Evolutionary conservation across 2,888 invertebrate species (phyloP).

Genomic region (Campoplex nolae): DNA sequence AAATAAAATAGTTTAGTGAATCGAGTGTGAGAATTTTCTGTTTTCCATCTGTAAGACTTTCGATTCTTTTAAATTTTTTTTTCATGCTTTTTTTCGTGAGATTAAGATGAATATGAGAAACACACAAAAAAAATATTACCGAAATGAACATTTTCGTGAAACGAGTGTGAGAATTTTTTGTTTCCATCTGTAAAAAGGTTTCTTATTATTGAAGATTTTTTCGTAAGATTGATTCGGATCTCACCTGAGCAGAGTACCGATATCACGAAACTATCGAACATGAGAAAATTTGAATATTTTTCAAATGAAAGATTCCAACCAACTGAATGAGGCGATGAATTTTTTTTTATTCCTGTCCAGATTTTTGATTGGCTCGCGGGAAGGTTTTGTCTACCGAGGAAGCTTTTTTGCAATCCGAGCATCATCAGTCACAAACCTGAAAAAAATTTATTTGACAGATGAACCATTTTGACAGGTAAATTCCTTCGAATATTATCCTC

Average conservation of each 20-base stretch:
- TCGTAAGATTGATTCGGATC: not conserved
- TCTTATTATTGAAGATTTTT: not conserved
- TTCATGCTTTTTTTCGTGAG: not conserved
- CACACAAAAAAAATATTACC: not conserved
- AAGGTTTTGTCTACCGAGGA: not conserved
- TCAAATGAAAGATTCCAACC: not conserved
- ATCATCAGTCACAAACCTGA: not conserved
- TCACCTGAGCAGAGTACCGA: not conserved
- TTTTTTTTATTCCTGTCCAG: not conserved
- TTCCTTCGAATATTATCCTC: not conserved
- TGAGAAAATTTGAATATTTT: conserved; percentile 2
- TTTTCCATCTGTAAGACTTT: not conserved
- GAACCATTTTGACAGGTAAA: not conserved
- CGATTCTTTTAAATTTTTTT: not conserved
- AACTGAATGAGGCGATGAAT: not conserved
- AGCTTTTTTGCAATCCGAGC: not conserved
- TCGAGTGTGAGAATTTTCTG: too few species aligned
- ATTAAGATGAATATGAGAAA: not conserved
- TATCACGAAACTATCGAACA: not conserved
- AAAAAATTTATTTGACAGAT: not conserved
- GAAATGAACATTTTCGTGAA: too few species aligned
- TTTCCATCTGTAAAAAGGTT: not conserved
- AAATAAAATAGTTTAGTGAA: too few species aligned
- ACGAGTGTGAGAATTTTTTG: not conserved
- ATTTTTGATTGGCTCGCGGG: not conserved